Conservation (phyloP, 2,888 invertebrate species). For the Miltochrista miniata region DNA sequence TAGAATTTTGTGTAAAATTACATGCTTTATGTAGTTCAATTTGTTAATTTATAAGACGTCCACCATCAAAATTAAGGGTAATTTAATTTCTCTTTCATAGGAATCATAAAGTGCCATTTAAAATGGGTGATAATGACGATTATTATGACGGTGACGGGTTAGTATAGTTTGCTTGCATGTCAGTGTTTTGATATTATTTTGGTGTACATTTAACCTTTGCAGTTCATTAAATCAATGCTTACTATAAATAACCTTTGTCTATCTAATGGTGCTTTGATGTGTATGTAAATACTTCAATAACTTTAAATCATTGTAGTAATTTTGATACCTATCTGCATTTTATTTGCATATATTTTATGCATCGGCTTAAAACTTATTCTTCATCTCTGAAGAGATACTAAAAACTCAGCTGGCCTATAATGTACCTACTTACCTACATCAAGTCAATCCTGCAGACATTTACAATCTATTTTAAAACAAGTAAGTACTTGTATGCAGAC, state of each 20-base stretch:
- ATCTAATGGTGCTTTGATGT: too few relatives aligned
- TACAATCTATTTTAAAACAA: too few relatives aligned
- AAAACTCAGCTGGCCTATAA: too few relatives aligned
- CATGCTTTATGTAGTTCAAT: conserved; percentile 11
- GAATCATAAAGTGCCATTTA: conserved; percentile 33
- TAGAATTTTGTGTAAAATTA: conserved; percentile 16
- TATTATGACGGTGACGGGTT: conserved; percentile 80
- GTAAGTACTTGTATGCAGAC: too few relatives aligned
- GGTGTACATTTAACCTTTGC: conserved; percentile 9
- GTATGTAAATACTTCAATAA: too few relatives aligned
- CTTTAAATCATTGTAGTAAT: too few relatives aligned
- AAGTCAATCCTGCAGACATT: too few relatives aligned
- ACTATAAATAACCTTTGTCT: neutral
- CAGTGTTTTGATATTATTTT: conserved; percentile 26
- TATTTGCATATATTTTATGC: too few relatives aligned
- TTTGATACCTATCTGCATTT: too few relatives aligned
- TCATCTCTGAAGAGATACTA: too few relatives aligned
- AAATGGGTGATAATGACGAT: conserved; percentile 75
- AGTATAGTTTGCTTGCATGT: conserved; percentile 54
- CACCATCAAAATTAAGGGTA: conserved; percentile 50
- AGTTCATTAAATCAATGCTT: neutral
- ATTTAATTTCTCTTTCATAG: conserved; percentile 44
- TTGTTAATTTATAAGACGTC: conserved; percentile 19
- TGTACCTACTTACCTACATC: too few relatives aligned
- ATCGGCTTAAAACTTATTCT: too few relatives aligned